Base-by-base conservation (phyloP, 2,113 vertebrate species). In the Zosterops hypoxanthus region DNA sequence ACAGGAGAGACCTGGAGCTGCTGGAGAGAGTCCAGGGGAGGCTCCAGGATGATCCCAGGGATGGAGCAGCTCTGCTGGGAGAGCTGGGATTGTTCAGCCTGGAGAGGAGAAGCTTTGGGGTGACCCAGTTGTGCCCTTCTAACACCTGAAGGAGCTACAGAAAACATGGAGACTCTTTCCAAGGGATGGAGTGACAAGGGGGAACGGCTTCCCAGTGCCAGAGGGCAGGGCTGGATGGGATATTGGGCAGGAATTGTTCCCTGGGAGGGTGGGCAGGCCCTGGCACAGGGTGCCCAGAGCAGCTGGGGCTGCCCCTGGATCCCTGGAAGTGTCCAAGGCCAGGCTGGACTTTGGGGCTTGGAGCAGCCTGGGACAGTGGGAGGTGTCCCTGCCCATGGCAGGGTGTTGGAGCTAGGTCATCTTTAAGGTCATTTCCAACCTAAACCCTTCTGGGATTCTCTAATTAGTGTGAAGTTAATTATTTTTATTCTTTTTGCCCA, bases 141-240 rank as follows among this genome's bases (percentile, higher is more conserved):
- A 81, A 52, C 0, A 1, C 76, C 39, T 47, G 13, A 25, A 60
- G 24, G 46, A 6, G 15, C 2, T 2, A 0, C 8, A 52, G 0
- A 19, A 66, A 14, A 28, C 0, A 24, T 11, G 26, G 33, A 59
- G 52, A 36, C 2, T 7, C 0, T 8, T 0, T 0, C 0, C 28
- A 68, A n/a, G 4, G 46, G 20, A 0, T 75, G 39, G 20, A 25
- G 46, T 0, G 24, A 0, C 46, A 75, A 9, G 5, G 31, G 44
- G 46, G 53, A 82, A 31, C 46, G 78, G 28, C 2, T 73, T 59
- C 33, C 12, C 36, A 53, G 0, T 75, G 68, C 10, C 39, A 59
- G 46, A 39, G 33, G 23, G 12, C 14, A 65, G 59, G 7, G 8
- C 0, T 5, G 0, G 39, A 21, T 75, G 46, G 53, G 46, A 47